A percentile compares a stretch with the other conserved stretches of the same genome.
Conservation (phyloP, 1,140 invertebrate genomes). For the Zaprionus ghesquierei region DNA sequence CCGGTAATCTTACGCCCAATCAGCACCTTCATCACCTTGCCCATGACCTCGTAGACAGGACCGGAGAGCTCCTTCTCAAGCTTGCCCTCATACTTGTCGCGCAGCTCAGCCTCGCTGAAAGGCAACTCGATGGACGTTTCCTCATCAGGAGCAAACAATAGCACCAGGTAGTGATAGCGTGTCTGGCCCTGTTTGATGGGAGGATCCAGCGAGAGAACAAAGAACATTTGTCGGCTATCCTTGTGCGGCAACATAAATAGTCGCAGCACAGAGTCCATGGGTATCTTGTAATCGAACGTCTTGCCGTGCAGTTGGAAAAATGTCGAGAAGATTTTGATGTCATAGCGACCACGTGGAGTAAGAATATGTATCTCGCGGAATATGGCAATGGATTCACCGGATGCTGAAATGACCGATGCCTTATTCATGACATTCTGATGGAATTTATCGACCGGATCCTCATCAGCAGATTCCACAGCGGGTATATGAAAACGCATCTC, state of each 20-base stretch:
- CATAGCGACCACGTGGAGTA: slow-evolving; percentile 99
- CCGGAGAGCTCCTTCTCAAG: slow-evolving; percentile 95
- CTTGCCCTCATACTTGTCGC: slow-evolving; percentile 97
- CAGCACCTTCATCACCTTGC: slow-evolving; percentile 97
- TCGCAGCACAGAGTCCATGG: slow-evolving; percentile 96
- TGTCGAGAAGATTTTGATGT: slow-evolving; percentile 98
- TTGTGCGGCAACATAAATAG: slow-evolving; percentile 98
- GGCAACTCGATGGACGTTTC: slow-evolving; percentile 96
- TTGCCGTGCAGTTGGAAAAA: slow-evolving; percentile 99
- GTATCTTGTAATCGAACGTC: slow-evolving; percentile 99
- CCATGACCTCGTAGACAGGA: slow-evolving; percentile 97
- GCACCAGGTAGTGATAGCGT: slow-evolving; percentile 96
- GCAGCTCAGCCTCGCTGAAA: slow-evolving; percentile 95
- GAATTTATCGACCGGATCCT: slow-evolving; percentile 97
- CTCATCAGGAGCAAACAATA: slow-evolving; percentile 97
- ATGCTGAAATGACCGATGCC: slow-evolving; percentile 98
- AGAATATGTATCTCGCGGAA: slow-evolving; percentile 98
- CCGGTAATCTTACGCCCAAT: slow-evolving; percentile 97
- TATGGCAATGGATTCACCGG: slow-evolving; percentile 98
- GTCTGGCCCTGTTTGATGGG: slow-evolving; percentile 99
- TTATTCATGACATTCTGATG: slow-evolving; percentile 97
- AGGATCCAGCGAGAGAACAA: slow-evolving; percentile 99
- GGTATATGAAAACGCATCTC: slow-evolving; percentile 99
- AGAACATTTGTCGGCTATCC: slow-evolving; percentile 98
- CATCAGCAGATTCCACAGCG: slow-evolving; percentile 90